Conservation (phyloP, 1,140 invertebrate genomes). For the Danaus melanippus region DNA sequence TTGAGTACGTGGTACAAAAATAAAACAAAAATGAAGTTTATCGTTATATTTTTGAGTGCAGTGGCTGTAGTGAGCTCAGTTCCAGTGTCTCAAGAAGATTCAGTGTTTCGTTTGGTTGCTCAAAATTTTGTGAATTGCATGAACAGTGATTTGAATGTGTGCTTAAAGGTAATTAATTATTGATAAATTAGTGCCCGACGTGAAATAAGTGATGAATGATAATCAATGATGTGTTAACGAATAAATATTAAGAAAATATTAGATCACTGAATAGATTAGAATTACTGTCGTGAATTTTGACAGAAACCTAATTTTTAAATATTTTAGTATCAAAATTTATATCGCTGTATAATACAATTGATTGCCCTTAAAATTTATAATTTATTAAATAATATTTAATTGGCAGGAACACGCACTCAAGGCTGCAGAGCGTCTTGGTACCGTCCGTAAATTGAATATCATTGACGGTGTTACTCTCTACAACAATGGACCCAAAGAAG, state of each 20-base stretch:
- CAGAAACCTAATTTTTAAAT: no score
- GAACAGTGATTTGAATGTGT: conserved; percentile 55
- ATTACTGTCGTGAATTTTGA: no score
- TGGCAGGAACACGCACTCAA: conserved; percentile 53
- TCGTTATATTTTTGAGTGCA: conserved; percentile 43
- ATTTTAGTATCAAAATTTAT: no score
- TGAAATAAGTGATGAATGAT: background rate
- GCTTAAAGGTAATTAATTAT: conserved; percentile 50
- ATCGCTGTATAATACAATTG: no score
- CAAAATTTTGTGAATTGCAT: conserved; percentile 54
- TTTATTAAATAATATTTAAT: conserved; percentile 1
- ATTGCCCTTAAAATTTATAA: no score
- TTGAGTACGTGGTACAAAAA: conserved; percentile 35
- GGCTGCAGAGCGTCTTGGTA: conserved; percentile 40
- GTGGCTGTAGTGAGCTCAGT: conserved; percentile 30
- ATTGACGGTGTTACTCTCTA: conserved; percentile 49
- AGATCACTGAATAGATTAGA: no score
- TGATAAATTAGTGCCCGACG: conserved; percentile 2
- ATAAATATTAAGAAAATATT: no score
- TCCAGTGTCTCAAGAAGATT: conserved; percentile 46
- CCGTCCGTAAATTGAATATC: conserved; percentile 48
- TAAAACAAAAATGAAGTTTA: conserved; percentile 43
- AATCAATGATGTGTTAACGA: background rate
- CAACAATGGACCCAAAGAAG: conserved; percentile 49
- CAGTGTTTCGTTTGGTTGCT: conserved; percentile 37